phyloP scores from a whole-genome alignment of 2,113 vertebrate species.

The Notarius quadriscutis region DNA sequence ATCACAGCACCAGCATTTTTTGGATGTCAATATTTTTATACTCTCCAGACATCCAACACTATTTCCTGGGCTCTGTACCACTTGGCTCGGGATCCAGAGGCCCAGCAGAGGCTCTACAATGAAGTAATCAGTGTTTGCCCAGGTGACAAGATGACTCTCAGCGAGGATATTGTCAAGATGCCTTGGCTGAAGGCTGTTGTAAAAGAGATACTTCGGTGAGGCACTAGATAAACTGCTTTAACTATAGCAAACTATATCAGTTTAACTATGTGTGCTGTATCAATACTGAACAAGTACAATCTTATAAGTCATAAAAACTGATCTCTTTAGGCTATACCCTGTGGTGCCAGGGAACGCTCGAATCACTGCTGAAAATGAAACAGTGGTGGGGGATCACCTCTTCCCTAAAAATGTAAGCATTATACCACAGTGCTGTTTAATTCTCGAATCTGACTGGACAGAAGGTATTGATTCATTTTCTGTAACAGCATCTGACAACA shows the following conservation, averaged over 20 bases:
- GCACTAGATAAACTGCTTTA: not conserved
- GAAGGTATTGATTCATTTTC: not conserved
- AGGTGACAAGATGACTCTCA: slow-evolving; percentile 64
- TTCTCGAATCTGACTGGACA: not conserved
- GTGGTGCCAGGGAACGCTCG: slow-evolving; percentile 77
- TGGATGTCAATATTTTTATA: not conserved
- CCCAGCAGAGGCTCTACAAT: slow-evolving; percentile 70
- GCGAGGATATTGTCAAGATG: slow-evolving; percentile 73
- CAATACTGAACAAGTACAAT: not conserved
- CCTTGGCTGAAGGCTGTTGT: slow-evolving; percentile 75
- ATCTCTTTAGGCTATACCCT: slow-evolving; percentile 70
- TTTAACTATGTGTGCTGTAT: not conserved
- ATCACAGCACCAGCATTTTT: not conserved
- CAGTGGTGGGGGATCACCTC: slow-evolving; percentile 69
- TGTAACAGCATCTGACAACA: not conserved
- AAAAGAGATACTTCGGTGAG: slow-evolving; percentile 76
- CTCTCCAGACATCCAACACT: slow-evolving; percentile 78
- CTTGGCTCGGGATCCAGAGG: slow-evolving; percentile 68
- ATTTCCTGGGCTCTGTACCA: slow-evolving; percentile 76
- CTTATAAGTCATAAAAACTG: not conserved
- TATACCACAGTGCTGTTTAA: not conserved
- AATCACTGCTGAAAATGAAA: slow-evolving; percentile 63
- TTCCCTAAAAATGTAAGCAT: slow-evolving; percentile 74
- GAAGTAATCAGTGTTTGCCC: slow-evolving; percentile 72
- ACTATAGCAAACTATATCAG: no score